Conservation (phyloP, 1,140 invertebrate species). For the Ceratitis capitata region DNA sequence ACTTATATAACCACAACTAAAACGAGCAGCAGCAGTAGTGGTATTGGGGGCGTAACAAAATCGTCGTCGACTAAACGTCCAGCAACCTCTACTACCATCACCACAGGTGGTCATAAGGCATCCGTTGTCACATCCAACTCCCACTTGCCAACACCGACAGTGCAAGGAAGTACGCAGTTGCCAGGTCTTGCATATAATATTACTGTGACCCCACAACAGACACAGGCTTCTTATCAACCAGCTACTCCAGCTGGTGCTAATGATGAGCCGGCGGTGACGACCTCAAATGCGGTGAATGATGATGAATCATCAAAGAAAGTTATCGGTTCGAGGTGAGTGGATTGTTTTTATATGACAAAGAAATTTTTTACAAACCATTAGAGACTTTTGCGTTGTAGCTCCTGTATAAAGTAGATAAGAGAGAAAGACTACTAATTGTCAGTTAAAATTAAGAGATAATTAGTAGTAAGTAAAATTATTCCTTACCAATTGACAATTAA, state of each 20-base stretch:
- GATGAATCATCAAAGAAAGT: constrained; percentile 59
- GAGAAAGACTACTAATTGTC: too few species aligned
- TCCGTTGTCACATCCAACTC: background rate
- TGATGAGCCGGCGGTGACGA: constrained; percentile 17
- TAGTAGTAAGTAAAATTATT: too few species aligned
- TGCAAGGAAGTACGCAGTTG: constrained; percentile 42
- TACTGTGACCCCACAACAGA: constrained; percentile 48
- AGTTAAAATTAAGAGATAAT: too few species aligned
- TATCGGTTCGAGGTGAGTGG: constrained; percentile 63
- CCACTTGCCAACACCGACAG: background rate
- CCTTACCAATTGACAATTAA: too few species aligned
- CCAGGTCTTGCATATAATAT: constrained; percentile 58
- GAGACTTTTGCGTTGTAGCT: too few species aligned
- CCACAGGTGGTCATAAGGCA: constrained; percentile 16
- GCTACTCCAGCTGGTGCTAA: constrained; percentile 11
- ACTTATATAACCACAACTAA: constrained; percentile 59
- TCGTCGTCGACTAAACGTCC: background rate
- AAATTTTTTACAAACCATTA: too few species aligned
- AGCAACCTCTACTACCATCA: background rate
- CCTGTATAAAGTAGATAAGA: too few species aligned
- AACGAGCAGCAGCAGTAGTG: constrained; percentile 47
- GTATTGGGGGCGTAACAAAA: constrained; percentile 34
- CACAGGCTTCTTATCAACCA: background rate
- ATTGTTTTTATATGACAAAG: background rate
- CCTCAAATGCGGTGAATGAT: constrained; percentile 42